Percentiles rank a stretch among this genome's conserved stretches.
These are phyloP conservation scores for Leptinotarsa haldemani DNA, from an alignment of 2,888 invertebrate species.

Conservation along the genomic window DNA sequence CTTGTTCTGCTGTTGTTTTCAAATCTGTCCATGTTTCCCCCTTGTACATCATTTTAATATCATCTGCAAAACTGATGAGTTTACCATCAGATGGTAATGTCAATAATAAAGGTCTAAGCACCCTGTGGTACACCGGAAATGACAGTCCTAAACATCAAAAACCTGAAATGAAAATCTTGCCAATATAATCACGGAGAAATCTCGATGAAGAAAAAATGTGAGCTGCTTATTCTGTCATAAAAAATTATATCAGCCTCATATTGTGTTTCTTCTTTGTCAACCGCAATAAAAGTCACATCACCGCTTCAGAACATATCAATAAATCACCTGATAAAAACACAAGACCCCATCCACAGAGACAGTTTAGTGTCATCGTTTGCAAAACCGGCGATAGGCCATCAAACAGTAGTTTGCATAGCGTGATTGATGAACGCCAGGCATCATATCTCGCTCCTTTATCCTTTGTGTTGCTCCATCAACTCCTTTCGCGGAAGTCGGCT, in stretches of 20 bases:
- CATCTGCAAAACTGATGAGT: too few species aligned
- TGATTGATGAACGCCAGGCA: slow-evolving; percentile 45
- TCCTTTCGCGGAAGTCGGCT: slow-evolving; percentile 4
- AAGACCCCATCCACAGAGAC: slow-evolving; percentile 43
- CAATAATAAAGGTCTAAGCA: too few species aligned
- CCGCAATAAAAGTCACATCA: slow-evolving; percentile 42
- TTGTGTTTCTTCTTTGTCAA: slow-evolving; percentile 22
- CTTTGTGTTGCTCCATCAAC: slow-evolving; percentile 1
- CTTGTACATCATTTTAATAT: too few species aligned
- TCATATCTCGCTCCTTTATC: slow-evolving; percentile 38
- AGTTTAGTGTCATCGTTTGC: slow-evolving; percentile 52
- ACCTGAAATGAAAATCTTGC: too few species aligned
- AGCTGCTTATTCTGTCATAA: not conserved
- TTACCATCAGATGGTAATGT: too few species aligned
- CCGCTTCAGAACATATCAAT: slow-evolving; percentile 48
- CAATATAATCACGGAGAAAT: too few species aligned
- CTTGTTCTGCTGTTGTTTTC: too few species aligned
- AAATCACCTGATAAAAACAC: slow-evolving; percentile 52
- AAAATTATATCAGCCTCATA: not conserved
- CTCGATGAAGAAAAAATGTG: too few species aligned
- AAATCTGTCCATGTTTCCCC: too few species aligned
- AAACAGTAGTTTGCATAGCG: slow-evolving; percentile 43
- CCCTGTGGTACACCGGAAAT: too few species aligned
- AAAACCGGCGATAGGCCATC: slow-evolving; percentile 49
- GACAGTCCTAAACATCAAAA: too few species aligned